These are phyloP conservation scores for Larimichthys crocea DNA, from an alignment of 2,113 vertebrate species.

Conservation along the genomic window DNA sequence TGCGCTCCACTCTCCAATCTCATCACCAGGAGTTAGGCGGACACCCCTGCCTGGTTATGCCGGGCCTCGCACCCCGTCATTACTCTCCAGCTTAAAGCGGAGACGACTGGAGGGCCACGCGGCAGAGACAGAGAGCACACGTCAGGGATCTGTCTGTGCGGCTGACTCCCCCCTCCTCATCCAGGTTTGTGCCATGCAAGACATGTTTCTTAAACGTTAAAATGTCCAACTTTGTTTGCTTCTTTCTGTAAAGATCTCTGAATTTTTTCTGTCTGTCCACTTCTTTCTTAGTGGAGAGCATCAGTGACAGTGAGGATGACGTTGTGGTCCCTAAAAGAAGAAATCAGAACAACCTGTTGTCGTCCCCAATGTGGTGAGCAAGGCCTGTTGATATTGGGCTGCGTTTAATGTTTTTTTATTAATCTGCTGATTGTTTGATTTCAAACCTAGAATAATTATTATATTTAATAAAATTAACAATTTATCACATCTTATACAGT, in stretches of 20 bases:
- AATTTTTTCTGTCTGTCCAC: too few relatives aligned
- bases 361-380: constrained; percentile 88
- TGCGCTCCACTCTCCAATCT: constrained; percentile 49
- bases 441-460: too few relatives aligned
- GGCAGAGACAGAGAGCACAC: background rate
- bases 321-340: constrained; percentile 82
- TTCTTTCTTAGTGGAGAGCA: constrained; percentile 58
- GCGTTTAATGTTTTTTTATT: background rate
- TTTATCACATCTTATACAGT: background rate
- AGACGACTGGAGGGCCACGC: background rate
- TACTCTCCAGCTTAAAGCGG: constrained; percentile 29
- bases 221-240: background rate
- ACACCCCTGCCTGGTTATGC: background rate
- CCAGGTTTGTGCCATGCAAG: constrained; percentile 59
- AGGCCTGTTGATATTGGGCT: background rate
- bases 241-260: background rate
- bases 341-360: constrained; percentile 80
- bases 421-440: background rate
- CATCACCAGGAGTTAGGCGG: background rate
- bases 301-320: constrained; percentile 90
- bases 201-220: background rate
- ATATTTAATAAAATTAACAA: too few relatives aligned
- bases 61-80: background rate
- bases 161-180: constrained; percentile 20
- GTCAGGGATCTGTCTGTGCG: background rate